Conservation (phyloP, 37 sponge, comb jelly and placozoan genomes). For the Amphimedon queenslandica region DNA sequence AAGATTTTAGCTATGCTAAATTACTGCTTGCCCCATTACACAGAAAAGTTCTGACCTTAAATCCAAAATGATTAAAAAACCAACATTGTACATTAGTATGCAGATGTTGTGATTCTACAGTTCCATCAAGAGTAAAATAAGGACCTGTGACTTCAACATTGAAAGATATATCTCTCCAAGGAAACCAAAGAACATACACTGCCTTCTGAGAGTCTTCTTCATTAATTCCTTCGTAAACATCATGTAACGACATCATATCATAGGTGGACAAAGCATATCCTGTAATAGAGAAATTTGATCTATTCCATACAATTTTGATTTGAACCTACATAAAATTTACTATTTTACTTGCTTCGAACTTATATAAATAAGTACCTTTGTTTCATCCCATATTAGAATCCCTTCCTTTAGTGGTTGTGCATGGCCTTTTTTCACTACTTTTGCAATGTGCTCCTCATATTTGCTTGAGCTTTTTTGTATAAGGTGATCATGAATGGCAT, state of each 20-base stretch:
- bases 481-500: neutral
- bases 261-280: constrained; percentile 21
- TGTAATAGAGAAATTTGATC: neutral
- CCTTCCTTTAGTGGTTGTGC: constrained; percentile 3
- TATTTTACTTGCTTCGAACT: neutral
- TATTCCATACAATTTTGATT: constrained; percentile 17
- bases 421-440: neutral
- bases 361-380: neutral
- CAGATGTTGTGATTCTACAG: constrained; percentile 4
- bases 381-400: constrained; percentile 18
- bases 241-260: constrained; percentile 12
- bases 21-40: constrained; percentile 27
- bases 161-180: constrained; percentile 12
- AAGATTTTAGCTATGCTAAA: constrained; percentile 1
- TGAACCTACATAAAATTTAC: neutral
- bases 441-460: neutral
- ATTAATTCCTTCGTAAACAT: constrained; percentile 11
- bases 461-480: neutral
- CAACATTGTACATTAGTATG: neutral
- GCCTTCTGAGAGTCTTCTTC: constrained; percentile 5
- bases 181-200: constrained; percentile 11
- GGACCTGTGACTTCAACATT: constrained; percentile 22
- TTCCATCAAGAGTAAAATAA: constrained; percentile 8
- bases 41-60: constrained; percentile 2
- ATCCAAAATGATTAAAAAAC: constrained; percentile 1